These are phyloP conservation scores for Nymphalis io DNA, from an alignment of 1,140 invertebrate species.

Conservation along the genomic window DNA sequence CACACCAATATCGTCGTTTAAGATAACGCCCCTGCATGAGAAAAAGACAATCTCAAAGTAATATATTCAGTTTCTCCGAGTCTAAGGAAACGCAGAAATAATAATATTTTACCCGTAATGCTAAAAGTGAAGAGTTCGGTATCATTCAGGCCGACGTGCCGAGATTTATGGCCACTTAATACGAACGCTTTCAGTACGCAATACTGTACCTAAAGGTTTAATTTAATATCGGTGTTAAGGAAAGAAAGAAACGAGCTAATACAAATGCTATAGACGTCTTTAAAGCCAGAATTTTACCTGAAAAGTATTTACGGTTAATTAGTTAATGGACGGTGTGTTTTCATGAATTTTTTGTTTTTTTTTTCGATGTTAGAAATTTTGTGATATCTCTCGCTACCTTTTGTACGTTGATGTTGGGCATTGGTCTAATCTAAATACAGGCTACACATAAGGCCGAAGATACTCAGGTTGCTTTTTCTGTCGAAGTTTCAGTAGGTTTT, in stretches of 20 bases:
- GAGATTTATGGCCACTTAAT: constrained; percentile 60
- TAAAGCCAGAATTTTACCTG: too few relatives aligned
- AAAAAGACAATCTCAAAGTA: constrained; percentile 35
- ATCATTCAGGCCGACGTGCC: constrained; percentile 46
- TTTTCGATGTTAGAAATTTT: too few relatives aligned
- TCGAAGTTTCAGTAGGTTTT: too few relatives aligned
- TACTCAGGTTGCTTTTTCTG: too few relatives aligned
- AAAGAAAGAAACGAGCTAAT: neutral
- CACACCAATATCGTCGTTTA: constrained; percentile 8
- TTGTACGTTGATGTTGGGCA: too few relatives aligned
- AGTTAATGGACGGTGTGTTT: too few relatives aligned
- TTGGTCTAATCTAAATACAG: too few relatives aligned
- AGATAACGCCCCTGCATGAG: neutral
- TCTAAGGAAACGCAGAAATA: constrained; percentile 45
- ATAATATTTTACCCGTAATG: constrained; percentile 45
- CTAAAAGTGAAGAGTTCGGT: constrained; percentile 54
- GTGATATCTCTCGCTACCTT: too few relatives aligned
- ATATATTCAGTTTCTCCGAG: constrained; percentile 37
- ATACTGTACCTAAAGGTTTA: constrained; percentile 21
- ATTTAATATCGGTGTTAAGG: constrained; percentile 23
- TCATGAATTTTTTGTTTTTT: too few relatives aligned
- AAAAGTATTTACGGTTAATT: too few relatives aligned
- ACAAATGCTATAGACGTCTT: neutral
- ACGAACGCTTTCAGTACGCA: constrained; percentile 32
- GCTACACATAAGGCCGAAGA: too few relatives aligned